Evolutionary conservation across 2,113 vertebrate species (phyloP).

Genomic region (Pleuronectes platessa): DNA sequence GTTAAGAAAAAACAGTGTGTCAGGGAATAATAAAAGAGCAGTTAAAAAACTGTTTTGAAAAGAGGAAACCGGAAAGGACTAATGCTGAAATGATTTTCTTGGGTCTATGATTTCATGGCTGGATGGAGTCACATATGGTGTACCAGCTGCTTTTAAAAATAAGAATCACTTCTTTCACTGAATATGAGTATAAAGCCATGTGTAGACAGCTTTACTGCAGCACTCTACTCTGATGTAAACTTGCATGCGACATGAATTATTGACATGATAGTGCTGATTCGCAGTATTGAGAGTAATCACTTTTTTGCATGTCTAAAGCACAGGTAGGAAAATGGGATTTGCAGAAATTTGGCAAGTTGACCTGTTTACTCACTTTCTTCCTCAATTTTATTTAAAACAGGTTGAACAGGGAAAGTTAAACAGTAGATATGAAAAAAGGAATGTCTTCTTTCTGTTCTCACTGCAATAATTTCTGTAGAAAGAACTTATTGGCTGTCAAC

Average conservation of each 20-base stretch:
- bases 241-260: constrained; percentile 30
- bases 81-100: neutral
- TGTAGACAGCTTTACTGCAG: constrained; percentile 4
- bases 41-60: neutral
- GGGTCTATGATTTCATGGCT: constrained; percentile 11
- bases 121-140: constrained; percentile 45
- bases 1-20: neutral
- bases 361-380: too few relatives aligned
- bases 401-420: too few relatives aligned
- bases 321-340: too few relatives aligned
- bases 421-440: too few relatives aligned
- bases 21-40: neutral
- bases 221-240: neutral
- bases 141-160: constrained; percentile 55
- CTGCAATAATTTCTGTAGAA: neutral
- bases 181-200: constrained; percentile 31
- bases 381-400: too few relatives aligned
- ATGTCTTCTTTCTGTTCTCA: too few relatives aligned
- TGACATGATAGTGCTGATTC: neutral
- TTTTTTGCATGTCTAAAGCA: neutral
- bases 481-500: neutral
- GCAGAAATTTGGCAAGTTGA: too few relatives aligned
- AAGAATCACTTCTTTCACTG: constrained; percentile 30
- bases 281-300: neutral
- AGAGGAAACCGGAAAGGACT: neutral